These are phyloP conservation scores for Pachydiplax longipennis DNA, from an alignment of 2,888 invertebrate genomes.

Conservation along the genomic window DNA sequence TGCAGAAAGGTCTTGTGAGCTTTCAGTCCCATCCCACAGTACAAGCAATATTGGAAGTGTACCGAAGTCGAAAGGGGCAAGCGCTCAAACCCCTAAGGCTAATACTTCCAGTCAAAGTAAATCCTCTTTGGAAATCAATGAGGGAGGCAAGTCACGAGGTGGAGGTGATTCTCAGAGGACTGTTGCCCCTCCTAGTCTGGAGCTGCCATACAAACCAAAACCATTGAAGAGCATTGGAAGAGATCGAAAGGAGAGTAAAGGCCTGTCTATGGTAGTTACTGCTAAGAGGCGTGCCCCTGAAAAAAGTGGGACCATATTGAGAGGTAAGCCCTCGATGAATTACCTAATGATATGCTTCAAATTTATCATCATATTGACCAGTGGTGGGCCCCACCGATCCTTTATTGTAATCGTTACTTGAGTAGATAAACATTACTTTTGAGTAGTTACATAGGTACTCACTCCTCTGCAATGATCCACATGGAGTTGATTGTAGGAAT, in stretches of 20 bases:
- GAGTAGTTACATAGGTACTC: too few species aligned
- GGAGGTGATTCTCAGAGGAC: neutral
- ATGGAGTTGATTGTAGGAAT: too few species aligned
- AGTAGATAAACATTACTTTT: too few species aligned
- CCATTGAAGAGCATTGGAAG: conserved; percentile 48
- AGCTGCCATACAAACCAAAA: conserved; percentile 57
- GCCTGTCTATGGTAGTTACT: conserved; percentile 47
- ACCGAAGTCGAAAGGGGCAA: neutral
- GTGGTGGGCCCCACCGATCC: too few species aligned
- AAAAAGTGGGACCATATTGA: neutral
- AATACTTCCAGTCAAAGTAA: neutral
- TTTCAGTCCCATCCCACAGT: neutral
- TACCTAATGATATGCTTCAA: neutral
- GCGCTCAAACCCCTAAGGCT: neutral
- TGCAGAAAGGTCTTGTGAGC: conserved; percentile 12
- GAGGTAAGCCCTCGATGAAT: neutral
- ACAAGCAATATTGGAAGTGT: neutral
- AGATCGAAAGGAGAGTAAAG: conserved; percentile 50
- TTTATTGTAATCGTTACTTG: too few species aligned
- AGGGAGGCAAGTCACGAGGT: neutral
- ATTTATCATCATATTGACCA: too few species aligned
- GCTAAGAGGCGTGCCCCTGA: conserved; percentile 10
- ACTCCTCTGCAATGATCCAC: too few species aligned
- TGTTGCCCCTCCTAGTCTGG: conserved; percentile 51
- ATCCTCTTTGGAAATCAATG: neutral